A percentile compares a stretch with the other conserved stretches of the same genome.
phyloP scores from a whole-genome alignment of 2,113 vertebrate species.

The Eulemur rufifrons region DNA sequence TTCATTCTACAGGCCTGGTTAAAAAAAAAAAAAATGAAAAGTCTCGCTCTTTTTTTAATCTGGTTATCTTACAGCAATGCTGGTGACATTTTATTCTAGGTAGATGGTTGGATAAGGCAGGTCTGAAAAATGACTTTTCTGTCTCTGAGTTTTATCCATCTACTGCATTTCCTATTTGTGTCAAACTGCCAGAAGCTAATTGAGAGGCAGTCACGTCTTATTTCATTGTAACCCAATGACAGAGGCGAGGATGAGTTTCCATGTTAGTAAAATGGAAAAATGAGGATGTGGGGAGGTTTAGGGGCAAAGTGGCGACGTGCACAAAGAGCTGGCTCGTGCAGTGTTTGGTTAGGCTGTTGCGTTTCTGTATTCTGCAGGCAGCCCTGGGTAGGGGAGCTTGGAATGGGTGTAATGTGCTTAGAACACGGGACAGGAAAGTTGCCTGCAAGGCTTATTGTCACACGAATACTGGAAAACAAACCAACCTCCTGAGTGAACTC shows the following conservation, averaged over 20 bases:
- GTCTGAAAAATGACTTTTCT: background rate
- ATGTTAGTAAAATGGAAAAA: background rate
- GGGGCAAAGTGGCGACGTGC: rapidly evolving
- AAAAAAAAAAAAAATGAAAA: too few relatives aligned
- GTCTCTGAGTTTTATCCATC: background rate
- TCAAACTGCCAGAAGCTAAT: background rate
- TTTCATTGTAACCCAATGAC: background rate
- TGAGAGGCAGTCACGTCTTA: background rate
- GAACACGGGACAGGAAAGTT: background rate
- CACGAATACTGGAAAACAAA: background rate
- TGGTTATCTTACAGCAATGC: background rate
- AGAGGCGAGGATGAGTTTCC: background rate
- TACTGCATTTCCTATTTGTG: background rate
- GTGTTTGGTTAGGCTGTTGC: rapidly evolving
- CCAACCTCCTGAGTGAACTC: background rate
- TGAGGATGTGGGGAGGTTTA: background rate
- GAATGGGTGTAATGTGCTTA: background rate
- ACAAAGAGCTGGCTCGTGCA: rapidly evolving
- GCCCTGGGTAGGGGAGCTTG: background rate
- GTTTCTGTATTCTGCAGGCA: background rate
- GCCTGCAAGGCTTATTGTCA: too few relatives aligned
- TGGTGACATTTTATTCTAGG: background rate
- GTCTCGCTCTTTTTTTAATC: background rate
- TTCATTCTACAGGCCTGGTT: background rate
- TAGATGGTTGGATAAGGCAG: background rate